Evolutionary conservation across 2,113 vertebrate species (phyloP), one percentile per base, ranked within the genome.

Genomic region (Mionectes macconnelli): DNA sequence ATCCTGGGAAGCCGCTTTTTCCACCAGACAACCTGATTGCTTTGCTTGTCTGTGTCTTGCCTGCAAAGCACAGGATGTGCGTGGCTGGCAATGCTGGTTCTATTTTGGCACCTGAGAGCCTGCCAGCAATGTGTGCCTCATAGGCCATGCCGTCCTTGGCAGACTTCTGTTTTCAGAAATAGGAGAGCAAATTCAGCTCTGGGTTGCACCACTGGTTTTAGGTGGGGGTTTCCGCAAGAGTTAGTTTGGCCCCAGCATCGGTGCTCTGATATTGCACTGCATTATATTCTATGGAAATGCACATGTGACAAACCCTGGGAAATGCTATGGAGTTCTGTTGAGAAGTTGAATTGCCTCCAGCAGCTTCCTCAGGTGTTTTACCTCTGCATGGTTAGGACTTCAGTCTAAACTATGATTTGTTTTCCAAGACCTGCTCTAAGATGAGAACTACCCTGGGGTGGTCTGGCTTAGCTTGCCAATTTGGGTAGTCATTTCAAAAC

Each of bases 41-140:
- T 95, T 53, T 49, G 15, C 93, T 79, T 45, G 60, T 42, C 86
- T 42, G 45, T 4, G 79, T 64, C 90, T 19, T 0, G 49, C 62
- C 80, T 18, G 64, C 0, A 3, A 53, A 78, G 80, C 28, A 42
- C 4, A 0, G 73, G 80, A 45, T 37, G 53, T 47, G 1, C 2
- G 13, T 0, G 2, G 66, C 69, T 1, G 3, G 39, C 14, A 8
- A 7, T 1, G 15, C 68, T 3, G 6, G 24, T 63, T 90, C 90
- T 97, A 82, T 96, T 94, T 92, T 93, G 94, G 76, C 62, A 28
- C 73, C 74, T 64, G 85, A 62, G 44, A 84, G 27, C 40, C 40
- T 64, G 96, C 93, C 94, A 97, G 90, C 86, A 50, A 8, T 8
- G 18, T 63, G 35, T 50, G 24, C 53, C 73, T 78, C 80, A 56